A percentile compares a stretch with the other conserved stretches of the same genome.
Evolutionary conservation across 2,113 vertebrate genomes (phyloP).

Genomic region (Pseudorectes ferrugineus): DNA sequence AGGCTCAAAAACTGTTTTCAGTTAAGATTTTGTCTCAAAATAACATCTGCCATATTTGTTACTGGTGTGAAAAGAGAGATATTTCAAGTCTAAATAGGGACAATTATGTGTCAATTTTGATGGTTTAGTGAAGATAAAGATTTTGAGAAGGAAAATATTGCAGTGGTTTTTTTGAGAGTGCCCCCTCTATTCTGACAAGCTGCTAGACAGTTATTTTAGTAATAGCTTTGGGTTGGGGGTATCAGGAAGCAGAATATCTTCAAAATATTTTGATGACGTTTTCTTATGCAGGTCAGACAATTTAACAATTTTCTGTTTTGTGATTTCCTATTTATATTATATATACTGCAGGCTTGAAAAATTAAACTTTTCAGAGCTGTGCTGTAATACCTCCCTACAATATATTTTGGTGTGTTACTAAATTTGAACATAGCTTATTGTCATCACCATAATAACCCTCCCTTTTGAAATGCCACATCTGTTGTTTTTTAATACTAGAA

Average conservation of each 20-base stretch:
- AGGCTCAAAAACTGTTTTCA: background rate
- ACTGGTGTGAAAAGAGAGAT: background rate
- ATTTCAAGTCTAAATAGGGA: background rate
- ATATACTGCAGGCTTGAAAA: background rate
- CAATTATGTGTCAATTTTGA: background rate
- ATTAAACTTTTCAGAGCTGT: background rate
- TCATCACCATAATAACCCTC: background rate
- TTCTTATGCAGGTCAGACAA: background rate
- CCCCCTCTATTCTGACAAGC: background rate
- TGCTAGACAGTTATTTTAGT: background rate
- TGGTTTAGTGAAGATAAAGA: background rate
- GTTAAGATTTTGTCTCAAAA: background rate
- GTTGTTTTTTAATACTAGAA: background rate
- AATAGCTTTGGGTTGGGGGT: background rate
- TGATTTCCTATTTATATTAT: background rate
- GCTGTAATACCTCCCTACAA: background rate
- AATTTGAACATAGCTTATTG: background rate
- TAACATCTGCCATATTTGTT: slow-evolving; percentile 3
- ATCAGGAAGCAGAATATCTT: background rate
- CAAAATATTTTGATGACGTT: background rate
- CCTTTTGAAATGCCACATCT: background rate
- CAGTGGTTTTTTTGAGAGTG: background rate
- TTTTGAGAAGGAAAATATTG: background rate
- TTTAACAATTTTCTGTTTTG: background rate
- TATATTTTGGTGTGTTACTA: background rate